Evolutionary conservation across 2,888 invertebrate genomes (phyloP).

Genomic region (Operophtera brumata): DNA sequence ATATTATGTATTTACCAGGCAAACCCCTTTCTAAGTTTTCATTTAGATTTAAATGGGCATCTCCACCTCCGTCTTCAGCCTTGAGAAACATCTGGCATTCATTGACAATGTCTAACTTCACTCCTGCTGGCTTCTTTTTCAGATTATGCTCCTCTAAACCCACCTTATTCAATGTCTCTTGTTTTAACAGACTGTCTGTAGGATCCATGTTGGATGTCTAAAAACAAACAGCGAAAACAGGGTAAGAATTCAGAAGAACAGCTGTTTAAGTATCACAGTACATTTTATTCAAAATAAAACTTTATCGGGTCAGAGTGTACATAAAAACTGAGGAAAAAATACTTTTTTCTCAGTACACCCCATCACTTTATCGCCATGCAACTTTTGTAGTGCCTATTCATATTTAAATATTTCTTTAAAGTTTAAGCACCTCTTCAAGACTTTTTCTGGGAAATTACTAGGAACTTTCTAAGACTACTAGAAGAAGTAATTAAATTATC

Average conservation of each 20-base stretch:
- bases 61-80: slow-evolving; percentile 72
- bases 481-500: too few relatives aligned
- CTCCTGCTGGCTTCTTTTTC: slow-evolving; percentile 48
- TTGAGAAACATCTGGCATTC: slow-evolving; percentile 70
- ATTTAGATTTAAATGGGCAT: slow-evolving; percentile 51
- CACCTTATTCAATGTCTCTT: slow-evolving; percentile 36
- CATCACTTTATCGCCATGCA: too few relatives aligned
- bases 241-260: neutral
- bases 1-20: slow-evolving; percentile 38
- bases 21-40: slow-evolving; percentile 39
- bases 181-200: slow-evolving; percentile 49
- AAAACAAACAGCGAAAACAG: neutral
- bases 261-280: neutral
- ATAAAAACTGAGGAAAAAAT: too few relatives aligned
- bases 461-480: too few relatives aligned
- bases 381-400: too few relatives aligned
- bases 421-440: too few relatives aligned
- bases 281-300: too few relatives aligned
- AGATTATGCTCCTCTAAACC: slow-evolving; percentile 47
- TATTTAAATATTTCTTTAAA: too few relatives aligned
- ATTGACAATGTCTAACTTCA: slow-evolving; percentile 66
- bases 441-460: too few relatives aligned
- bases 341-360: too few relatives aligned
- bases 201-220: slow-evolving; percentile 54
- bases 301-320: too few relatives aligned